Evolutionary conservation across 35 echinoderm and acorn worm species (phyloP).

Genomic region (Apostichopus parvimensis): DNA sequence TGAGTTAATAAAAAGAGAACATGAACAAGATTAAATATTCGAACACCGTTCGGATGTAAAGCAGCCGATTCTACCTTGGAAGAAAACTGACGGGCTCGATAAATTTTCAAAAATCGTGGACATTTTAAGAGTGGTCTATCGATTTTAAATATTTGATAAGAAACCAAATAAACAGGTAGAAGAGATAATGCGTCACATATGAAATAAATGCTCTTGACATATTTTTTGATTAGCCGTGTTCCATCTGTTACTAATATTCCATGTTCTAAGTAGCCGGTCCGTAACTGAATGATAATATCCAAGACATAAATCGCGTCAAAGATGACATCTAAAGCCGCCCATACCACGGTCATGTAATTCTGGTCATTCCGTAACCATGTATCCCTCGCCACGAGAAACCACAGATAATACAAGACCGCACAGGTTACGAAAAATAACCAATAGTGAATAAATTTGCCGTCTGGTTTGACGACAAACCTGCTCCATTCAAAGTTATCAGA

Average conservation of each 20-base stretch:
- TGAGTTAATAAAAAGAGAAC: constrained; percentile 81
- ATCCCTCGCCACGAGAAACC: constrained; percentile 83
- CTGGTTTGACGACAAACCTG: constrained; percentile 51
- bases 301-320: constrained; percentile 88
- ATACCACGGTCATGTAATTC: constrained; percentile 37
- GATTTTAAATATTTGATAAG: not conserved
- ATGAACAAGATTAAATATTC: constrained; percentile 80
- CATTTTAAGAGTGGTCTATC: constrained; percentile 9
- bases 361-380: constrained; percentile 71
- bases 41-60: constrained; percentile 74
- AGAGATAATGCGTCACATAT: constrained; percentile 13
- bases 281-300: constrained; percentile 82
- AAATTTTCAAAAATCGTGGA: constrained; percentile 74
- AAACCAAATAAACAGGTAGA: constrained; percentile 17
- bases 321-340: constrained; percentile 79
- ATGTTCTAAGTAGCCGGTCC: constrained; percentile 91
- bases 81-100: constrained; percentile 61
- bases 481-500: not conserved
- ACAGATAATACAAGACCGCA: constrained; percentile 80
- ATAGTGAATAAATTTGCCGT: constrained; percentile 76
- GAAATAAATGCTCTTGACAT: constrained; percentile 29
- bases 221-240: constrained; percentile 62
- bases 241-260: constrained; percentile 76
- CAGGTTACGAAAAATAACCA: constrained; percentile 80
- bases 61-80: constrained; percentile 69